Percentiles rank a stretch among this genome's conserved stretches.
Evolutionary conservation across 2,888 invertebrate genomes (phyloP).

Genomic region (Caenorhabditis sp.): DNA sequence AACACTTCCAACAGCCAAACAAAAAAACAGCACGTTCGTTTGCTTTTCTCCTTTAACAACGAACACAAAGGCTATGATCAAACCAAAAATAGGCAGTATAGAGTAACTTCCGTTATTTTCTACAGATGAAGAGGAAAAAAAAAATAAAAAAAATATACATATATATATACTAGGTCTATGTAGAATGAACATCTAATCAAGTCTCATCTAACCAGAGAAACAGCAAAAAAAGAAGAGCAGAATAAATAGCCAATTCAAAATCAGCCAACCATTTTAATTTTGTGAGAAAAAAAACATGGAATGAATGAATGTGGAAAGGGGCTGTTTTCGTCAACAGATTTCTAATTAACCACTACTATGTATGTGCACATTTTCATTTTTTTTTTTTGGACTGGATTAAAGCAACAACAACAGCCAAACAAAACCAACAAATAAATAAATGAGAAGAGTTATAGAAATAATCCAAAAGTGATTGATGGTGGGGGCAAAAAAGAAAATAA

Average conservation of each 20-base stretch:
- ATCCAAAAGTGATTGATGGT: too few relatives aligned
- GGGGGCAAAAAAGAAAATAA: too few relatives aligned
- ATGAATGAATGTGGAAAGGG: neutral
- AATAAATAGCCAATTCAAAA: neutral
- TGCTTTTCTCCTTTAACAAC: neutral
- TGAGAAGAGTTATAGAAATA: too few relatives aligned
- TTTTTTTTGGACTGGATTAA: too few relatives aligned
- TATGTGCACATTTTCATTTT: too few relatives aligned
- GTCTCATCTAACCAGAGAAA: neutral
- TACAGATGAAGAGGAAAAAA: too few relatives aligned
- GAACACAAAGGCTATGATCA: neutral
- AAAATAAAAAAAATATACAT: neutral
- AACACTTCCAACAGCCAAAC: neutral
- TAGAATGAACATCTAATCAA: neutral
- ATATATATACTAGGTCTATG: neutral
- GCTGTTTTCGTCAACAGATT: neutral
- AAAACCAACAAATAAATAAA: too few relatives aligned
- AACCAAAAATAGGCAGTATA: neutral
- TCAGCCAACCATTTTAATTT: neutral
- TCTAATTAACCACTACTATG: neutral
- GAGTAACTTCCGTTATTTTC: constrained; percentile 1
- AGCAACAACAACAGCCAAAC: too few relatives aligned
- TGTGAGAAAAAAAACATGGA: neutral
- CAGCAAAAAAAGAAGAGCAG: neutral
- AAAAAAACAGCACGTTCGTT: constrained; percentile 3